phyloP scores from a whole-genome alignment of 2,888 invertebrate genomes.

The Carabus problematicus region DNA sequence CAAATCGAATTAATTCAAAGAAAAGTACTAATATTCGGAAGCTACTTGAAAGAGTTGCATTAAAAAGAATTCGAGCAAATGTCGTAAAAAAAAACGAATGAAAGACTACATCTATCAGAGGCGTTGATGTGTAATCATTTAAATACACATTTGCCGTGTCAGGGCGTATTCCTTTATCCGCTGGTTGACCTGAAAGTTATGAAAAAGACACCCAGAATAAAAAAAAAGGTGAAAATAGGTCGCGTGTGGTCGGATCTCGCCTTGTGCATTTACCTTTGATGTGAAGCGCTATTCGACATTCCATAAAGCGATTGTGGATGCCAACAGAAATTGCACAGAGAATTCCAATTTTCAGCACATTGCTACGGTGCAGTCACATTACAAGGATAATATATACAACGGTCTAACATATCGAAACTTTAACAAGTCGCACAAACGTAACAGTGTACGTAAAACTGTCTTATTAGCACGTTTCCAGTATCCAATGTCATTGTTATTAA shows the following conservation, averaged over 20 bases:
- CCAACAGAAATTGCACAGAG: conserved; percentile 24
- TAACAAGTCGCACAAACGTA: background rate
- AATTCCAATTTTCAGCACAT: conserved; percentile 24
- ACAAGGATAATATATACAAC: background rate
- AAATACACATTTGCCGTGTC: no score
- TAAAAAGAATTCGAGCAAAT: no score
- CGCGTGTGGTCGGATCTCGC: background rate
- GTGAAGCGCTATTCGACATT: conserved; percentile 18
- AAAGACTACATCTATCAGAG: no score
- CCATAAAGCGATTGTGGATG: conserved; percentile 21
- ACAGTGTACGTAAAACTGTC: no score
- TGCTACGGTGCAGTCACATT: background rate
- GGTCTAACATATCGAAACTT: background rate
- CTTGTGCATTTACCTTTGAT: conserved; percentile 30
- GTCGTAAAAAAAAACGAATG: no score
- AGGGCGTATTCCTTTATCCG: background rate
- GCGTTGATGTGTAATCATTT: no score
- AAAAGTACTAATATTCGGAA: no score
- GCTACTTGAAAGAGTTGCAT: no score
- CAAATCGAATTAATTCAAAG: no score
- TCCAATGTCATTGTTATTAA: no score
- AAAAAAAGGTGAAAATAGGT: conserved; percentile 26
- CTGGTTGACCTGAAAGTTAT: conserved; percentile 5
- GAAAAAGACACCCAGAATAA: conserved; percentile 1
- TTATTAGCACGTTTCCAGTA: no score